These are phyloP conservation scores for Pinctada fucata DNA, from an alignment of 2,888 invertebrate species.

Conservation along the genomic window DNA sequence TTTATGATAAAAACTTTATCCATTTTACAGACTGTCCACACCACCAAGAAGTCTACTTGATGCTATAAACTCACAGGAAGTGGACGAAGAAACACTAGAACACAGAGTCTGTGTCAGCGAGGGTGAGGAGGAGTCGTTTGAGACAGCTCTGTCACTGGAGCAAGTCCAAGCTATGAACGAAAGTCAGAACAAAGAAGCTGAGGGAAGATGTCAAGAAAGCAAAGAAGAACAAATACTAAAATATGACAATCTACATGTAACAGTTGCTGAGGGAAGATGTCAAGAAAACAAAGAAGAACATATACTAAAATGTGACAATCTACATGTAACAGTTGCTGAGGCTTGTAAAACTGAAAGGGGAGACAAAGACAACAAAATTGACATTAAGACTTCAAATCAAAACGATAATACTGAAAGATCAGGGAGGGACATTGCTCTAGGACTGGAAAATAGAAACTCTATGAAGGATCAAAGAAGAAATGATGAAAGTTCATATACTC, in stretches of 20 bases:
- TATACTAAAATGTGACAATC: neutral
- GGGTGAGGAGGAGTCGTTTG: constrained; percentile 48
- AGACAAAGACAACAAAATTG: neutral
- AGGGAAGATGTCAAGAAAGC: neutral
- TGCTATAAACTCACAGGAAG: constrained; percentile 28
- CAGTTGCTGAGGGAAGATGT: neutral
- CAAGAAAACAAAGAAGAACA: neutral
- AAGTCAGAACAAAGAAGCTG: neutral
- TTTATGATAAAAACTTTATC: no score
- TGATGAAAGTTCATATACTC: no score
- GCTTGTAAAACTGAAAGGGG: neutral
- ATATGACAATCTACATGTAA: neutral
- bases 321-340: neutral
- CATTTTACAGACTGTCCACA: constrained; percentile 13
- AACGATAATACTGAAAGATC: no score
- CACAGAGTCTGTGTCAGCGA: constrained; percentile 42
- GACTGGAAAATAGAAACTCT: no score
- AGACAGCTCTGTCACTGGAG: constrained; percentile 18
- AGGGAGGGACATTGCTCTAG: no score
- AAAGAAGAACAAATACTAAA: neutral
- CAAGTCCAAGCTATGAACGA: neutral
- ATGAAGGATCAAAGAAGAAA: no score
- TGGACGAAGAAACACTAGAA: constrained; percentile 24
- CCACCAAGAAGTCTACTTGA: constrained; percentile 36
- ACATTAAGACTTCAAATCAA: neutral